Percentiles rank a stretch among this genome's conserved stretches.
These are phyloP conservation scores for Myotis myotis DNA, from an alignment of 2,797 vertebrate species.

Conservation along the genomic window DNA sequence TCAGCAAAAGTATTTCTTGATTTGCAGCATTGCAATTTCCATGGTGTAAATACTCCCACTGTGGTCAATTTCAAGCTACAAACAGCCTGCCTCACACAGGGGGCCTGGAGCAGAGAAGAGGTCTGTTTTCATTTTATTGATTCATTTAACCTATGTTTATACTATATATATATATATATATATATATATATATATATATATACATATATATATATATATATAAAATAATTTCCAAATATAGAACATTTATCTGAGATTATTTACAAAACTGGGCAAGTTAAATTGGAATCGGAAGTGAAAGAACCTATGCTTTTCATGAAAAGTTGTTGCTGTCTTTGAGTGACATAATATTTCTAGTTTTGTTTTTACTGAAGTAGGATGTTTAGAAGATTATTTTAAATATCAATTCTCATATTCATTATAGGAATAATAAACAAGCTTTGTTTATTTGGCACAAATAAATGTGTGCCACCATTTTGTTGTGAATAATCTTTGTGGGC, in stretches of 20 bases:
- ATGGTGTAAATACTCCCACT: too few relatives aligned
- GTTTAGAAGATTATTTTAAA: conserved; percentile 12
- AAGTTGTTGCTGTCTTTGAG: neutral
- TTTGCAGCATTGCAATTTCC: too few relatives aligned
- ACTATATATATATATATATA: neutral
- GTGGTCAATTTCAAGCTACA: too few relatives aligned
- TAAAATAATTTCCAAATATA: neutral
- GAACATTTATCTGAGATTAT: neutral
- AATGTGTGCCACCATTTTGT: neutral
- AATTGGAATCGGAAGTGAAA: neutral
- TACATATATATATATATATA: neutral
- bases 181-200: neutral
- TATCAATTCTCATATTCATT: neutral
- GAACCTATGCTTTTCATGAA: neutral
- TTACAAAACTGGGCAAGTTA: neutral
- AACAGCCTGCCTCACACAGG: too few relatives aligned
- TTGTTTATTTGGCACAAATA: neutral
- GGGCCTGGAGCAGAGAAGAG: too few relatives aligned
- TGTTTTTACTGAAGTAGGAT: neutral
- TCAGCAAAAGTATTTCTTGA: too few relatives aligned
- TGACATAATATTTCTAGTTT: neutral
- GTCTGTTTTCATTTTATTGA: conserved; percentile 36
- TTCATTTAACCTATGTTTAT: neutral
- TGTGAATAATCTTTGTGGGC: neutral
- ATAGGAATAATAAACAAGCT: neutral